Evolutionary conservation across 2,888 invertebrate genomes (phyloP).

Genomic region (Galerucella nymphaeae): DNA sequence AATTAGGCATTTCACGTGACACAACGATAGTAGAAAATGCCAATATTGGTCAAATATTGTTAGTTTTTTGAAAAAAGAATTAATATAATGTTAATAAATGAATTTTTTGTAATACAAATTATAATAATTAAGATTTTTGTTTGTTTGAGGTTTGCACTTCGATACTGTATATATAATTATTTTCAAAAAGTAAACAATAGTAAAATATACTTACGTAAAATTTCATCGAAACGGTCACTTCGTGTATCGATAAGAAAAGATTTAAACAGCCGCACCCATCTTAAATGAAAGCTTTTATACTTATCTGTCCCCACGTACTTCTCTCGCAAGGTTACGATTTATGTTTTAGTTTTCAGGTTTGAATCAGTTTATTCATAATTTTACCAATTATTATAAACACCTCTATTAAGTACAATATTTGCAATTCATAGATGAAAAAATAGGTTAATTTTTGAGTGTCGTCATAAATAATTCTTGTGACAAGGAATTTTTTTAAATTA

Average conservation of each 20-base stretch:
- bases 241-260: slow-evolving; percentile 49
- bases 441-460: neutral
- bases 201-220: slow-evolving; percentile 54
- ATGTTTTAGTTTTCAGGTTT: slow-evolving; percentile 22
- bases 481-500: no score
- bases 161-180: slow-evolving; percentile 14
- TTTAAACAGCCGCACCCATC: slow-evolving; percentile 57
- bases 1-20: no score
- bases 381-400: neutral
- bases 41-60: no score
- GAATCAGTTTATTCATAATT: slow-evolving; percentile 2
- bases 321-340: slow-evolving; percentile 52
- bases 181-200: slow-evolving; percentile 35
- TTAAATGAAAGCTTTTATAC: slow-evolving; percentile 56
- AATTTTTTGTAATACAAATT: no score
- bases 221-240: slow-evolving; percentile 52
- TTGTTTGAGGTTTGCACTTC: slow-evolving; percentile 9
- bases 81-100: no score
- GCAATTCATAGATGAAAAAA: neutral
- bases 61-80: no score
- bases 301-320: slow-evolving; percentile 55
- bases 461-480: no score
- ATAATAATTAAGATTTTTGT: neutral
- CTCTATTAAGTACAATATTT: neutral
- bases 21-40: no score